A percentile compares a stretch with the other conserved stretches of the same genome.
Conservation (phyloP, 2,888 invertebrate species). For the Hyppa rectilinea region DNA sequence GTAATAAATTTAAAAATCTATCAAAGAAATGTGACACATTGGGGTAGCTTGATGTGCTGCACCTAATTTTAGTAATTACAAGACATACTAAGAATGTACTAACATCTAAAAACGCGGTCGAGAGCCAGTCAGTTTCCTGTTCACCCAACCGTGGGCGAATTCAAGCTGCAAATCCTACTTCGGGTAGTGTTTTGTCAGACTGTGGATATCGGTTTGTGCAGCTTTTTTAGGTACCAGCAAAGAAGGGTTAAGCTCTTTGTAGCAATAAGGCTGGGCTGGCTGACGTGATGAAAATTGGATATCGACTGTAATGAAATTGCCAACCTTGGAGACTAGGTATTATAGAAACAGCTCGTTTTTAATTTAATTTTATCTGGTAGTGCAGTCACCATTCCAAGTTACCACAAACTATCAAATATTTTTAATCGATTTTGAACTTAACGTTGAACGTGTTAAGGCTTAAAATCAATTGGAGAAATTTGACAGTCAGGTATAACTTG, state of each 20-base stretch:
- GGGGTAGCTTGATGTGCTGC: too few relatives aligned
- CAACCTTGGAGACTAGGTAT: not conserved
- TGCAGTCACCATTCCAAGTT: too few relatives aligned
- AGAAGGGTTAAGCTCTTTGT: not conserved
- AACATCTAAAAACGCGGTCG: not conserved
- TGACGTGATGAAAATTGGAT: not conserved
- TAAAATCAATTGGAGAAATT: too few relatives aligned
- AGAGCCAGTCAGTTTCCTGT: not conserved
- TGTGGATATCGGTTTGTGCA: not conserved
- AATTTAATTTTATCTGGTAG: not conserved
- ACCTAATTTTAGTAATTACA: not conserved
- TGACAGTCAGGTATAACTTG: too few relatives aligned
- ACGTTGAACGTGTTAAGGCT: too few relatives aligned
- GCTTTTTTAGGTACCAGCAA: not conserved
- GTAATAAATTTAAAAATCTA: too few relatives aligned
- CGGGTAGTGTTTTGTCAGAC: not conserved
- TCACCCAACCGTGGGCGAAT: not conserved
- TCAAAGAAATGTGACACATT: too few relatives aligned
- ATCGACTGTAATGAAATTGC: not conserved
- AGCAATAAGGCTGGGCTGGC: not conserved
- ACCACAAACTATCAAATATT: too few relatives aligned
- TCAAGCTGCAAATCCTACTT: slow-evolving; percentile 12
- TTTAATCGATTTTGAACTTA: too few relatives aligned
- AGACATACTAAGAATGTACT: not conserved
- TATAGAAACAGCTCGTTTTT: not conserved